Conservation (phyloP, 2,888 invertebrate genomes). For the Panopea generosa region DNA sequence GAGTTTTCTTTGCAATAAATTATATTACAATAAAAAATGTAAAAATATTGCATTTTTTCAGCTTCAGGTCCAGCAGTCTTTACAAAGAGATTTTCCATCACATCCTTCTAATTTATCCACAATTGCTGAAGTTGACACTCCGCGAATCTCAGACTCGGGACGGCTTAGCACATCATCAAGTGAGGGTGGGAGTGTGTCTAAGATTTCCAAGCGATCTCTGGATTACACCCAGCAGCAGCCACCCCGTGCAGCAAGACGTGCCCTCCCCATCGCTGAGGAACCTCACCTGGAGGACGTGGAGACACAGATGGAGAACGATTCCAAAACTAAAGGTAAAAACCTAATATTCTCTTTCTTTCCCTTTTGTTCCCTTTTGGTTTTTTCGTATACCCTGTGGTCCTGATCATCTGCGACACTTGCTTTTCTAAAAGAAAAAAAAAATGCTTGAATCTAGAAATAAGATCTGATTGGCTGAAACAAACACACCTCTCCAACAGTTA, state of each 20-base stretch:
- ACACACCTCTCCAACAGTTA: no score
- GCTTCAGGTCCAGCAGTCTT: neutral
- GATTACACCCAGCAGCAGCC: slow-evolving; percentile 6
- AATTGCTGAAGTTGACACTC: slow-evolving; percentile 79
- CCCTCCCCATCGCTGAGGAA: slow-evolving; percentile 33
- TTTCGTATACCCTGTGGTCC: no score
- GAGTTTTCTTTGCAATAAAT: no score
- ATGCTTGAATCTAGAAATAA: no score
- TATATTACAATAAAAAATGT: no score
- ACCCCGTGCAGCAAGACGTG: neutral
- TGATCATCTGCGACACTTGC: no score
- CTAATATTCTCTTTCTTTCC: neutral
- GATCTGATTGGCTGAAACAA: no score
- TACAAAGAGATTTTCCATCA: neutral
- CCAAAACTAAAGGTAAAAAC: slow-evolving; percentile 18
- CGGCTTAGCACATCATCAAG: slow-evolving; percentile 31
- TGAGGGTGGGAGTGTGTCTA: slow-evolving; percentile 34
- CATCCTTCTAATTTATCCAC: slow-evolving; percentile 71
- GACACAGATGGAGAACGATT: slow-evolving; percentile 50
- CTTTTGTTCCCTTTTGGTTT: no score
- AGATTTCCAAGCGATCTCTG: slow-evolving; percentile 24
- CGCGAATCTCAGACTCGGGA: slow-evolving; percentile 57
- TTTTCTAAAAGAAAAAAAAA: no score
- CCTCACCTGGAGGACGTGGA: slow-evolving; percentile 46
- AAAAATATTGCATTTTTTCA: no score